A percentile compares a stretch with the other conserved stretches of the same genome.
These are phyloP conservation scores for Enteromius argenteus DNA, from an alignment of 2,797 vertebrate genomes.

Conservation along the genomic window DNA sequence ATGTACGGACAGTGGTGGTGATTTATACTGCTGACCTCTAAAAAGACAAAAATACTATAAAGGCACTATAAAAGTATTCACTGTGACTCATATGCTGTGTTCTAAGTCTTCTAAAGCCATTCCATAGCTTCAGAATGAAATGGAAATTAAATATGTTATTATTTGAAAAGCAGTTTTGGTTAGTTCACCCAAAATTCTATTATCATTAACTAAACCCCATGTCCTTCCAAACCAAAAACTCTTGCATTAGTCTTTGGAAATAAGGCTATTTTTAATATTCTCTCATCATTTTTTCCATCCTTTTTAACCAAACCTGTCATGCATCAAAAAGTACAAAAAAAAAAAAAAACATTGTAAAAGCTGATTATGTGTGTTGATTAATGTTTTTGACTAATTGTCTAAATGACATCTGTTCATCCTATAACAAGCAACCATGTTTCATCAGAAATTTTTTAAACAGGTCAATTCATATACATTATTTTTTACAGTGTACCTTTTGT, in stretches of 20 bases:
- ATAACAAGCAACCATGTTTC: neutral
- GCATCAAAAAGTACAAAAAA: neutral
- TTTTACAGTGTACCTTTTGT: neutral
- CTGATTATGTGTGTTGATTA: neutral
- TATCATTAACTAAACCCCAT: neutral
- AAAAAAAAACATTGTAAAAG: neutral
- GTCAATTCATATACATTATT: neutral
- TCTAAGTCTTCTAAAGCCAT: neutral
- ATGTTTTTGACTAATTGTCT: neutral
- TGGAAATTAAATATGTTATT: neutral
- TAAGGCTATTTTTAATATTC: neutral
- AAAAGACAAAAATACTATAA: neutral
- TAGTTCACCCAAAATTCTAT: neutral
- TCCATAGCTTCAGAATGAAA: neutral
- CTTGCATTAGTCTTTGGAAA: neutral
- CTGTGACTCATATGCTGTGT: neutral
- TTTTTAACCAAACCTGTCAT: neutral
- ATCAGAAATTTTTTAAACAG: neutral
- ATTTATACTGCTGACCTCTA: neutral
- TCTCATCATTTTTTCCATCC: neutral
- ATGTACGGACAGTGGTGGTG: neutral
- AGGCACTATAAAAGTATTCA: neutral
- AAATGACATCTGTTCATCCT: neutral
- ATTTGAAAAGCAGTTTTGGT: neutral
- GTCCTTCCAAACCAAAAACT: neutral